Evolutionary conservation across 2,888 invertebrate species (phyloP), one percentile per base, ranked within the genome.

Genomic region (Catonia carolina): DNA sequence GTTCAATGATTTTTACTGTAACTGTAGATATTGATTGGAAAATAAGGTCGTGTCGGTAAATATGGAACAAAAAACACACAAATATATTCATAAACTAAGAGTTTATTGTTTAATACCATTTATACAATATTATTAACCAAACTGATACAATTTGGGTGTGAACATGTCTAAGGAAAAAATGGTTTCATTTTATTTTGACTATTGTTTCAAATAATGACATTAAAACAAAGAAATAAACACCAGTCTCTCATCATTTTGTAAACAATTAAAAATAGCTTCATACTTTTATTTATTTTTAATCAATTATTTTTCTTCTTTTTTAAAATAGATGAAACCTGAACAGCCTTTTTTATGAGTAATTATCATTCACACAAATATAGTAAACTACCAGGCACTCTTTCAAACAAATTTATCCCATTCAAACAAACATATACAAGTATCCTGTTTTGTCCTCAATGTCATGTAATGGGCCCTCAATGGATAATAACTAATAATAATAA

Each of bases 41-140:
- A n/a, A n/a, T n/a, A n/a, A n/a, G n/a, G n/a, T n/a, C n/a, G n/a
- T n/a, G n/a, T n/a, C n/a, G n/a, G n/a, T n/a, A n/a, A n/a, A n/a
- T n/a, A n/a, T n/a, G n/a, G n/a, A n/a, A n/a, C n/a, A n/a, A 12
- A 58, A 54, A 15, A 49, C 22, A n/a, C 33, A 53, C 47, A 36
- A 49, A n/a, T 64, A 62, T 65, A 63, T 63, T 67, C 65, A 66
- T 67, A 66, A 67, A 66, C 66, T 67, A 67, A 62, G 60, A 63
- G 65, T 67, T 67, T n/a, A n/a, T n/a, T n/a, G n/a, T n/a, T 27
- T 67, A 67, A 64, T 67, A 65, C 65, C 63, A 65, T 66, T 65
- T 65, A 61, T 62, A 67, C 67, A 67, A 64, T 66, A 62, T 63
- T 62, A 62, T 62, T 54, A 56, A 62, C 62, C 62, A 60, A 62